Conservation (phyloP, 2,797 vertebrate species). For the Pangasius krempfi region DNA sequence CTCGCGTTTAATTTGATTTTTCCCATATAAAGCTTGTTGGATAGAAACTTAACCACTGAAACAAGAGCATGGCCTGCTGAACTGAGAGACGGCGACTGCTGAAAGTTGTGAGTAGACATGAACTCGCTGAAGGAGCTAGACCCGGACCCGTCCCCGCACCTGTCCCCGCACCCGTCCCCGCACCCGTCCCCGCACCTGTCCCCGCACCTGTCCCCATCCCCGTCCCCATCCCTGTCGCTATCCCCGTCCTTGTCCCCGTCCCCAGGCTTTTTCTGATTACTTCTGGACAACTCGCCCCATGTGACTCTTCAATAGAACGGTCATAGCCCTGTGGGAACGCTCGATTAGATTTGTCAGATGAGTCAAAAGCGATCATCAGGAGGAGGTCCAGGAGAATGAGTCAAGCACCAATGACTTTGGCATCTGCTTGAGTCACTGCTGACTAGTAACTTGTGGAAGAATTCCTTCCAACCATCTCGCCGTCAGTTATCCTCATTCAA, state of each 20-base stretch:
- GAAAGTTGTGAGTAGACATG: not conserved
- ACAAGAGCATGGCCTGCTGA: not conserved
- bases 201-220: not conserved
- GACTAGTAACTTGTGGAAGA: not conserved
- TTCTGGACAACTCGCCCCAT: conserved; percentile 35
- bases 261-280: conserved; percentile 26
- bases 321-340: conserved; percentile 46
- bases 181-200: not conserved
- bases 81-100: not conserved
- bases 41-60: not conserved
- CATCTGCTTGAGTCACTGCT: conserved; percentile 44
- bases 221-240: not conserved
- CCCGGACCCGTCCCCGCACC: not conserved
- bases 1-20: not conserved
- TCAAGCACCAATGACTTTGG: conserved; percentile 35
- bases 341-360: conserved; percentile 60
- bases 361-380: conserved; percentile 57
- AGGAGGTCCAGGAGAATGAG: conserved; percentile 48
- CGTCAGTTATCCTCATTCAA: not conserved
- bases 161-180: not conserved
- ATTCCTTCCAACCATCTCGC: not conserved
- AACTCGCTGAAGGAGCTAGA: conserved; percentile 10
- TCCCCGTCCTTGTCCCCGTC: not conserved
- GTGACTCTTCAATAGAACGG: conserved; percentile 46
- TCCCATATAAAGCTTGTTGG: too few relatives aligned